Evolutionary conservation across 2,113 vertebrate genomes (phyloP).

Genomic region (Syngnathoides biaculeatus): DNA sequence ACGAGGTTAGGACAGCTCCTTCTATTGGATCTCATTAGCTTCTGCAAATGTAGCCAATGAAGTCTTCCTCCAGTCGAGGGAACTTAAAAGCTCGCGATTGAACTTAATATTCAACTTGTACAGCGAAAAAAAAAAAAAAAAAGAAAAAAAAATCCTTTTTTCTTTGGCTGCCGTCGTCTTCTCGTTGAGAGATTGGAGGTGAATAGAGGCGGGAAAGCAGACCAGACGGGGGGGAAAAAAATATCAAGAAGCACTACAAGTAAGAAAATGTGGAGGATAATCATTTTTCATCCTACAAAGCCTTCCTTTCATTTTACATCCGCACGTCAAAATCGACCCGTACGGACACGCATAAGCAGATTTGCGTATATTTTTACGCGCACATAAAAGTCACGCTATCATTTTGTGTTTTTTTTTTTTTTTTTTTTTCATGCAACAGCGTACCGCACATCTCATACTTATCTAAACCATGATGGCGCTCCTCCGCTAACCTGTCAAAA

Average conservation of each 20-base stretch:
- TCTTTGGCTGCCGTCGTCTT: not conserved
- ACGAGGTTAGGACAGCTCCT: too few relatives aligned
- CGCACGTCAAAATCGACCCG: not conserved
- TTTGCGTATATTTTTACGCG: not conserved
- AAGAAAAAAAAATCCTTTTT: not conserved
- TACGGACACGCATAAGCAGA: not conserved
- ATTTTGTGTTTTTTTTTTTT: not conserved
- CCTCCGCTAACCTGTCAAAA: not conserved
- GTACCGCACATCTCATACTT: not conserved
- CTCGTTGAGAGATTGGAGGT: not conserved
- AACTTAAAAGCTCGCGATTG: not conserved
- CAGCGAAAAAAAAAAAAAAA: not conserved
- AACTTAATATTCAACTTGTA: not conserved
- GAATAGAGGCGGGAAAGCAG: not conserved
- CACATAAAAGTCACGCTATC: not conserved
- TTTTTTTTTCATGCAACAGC: not conserved
- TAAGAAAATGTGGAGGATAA: not conserved
- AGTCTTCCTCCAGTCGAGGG: not conserved
- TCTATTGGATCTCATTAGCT: not conserved
- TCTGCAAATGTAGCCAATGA: not conserved
- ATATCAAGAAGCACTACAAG: not conserved
- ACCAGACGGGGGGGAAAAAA: not conserved
- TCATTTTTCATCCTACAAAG: not conserved
- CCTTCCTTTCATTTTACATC: not conserved
- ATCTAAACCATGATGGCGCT: slow-evolving; percentile 1